These are phyloP conservation scores for Tylochromis polylepis DNA, from an alignment of 2,113 vertebrate species.

Conservation along the genomic window DNA sequence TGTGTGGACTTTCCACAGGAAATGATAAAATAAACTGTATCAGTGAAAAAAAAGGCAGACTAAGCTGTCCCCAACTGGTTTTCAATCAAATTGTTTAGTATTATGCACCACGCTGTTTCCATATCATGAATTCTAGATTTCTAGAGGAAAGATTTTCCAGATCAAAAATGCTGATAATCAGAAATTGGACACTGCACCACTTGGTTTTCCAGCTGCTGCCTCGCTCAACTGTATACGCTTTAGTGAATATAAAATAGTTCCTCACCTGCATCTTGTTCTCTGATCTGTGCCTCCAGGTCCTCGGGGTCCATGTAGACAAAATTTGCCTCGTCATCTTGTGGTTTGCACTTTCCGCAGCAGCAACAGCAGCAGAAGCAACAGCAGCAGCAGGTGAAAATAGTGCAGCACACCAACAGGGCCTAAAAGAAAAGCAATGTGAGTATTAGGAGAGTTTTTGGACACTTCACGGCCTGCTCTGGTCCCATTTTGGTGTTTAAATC, in stretches of 20 bases:
- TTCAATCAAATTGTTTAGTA: background rate
- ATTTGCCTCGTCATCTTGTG: conserved; percentile 50
- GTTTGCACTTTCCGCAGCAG: conserved; percentile 79
- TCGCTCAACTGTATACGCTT: background rate
- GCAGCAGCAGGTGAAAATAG: conserved; percentile 75
- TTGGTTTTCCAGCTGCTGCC: background rate
- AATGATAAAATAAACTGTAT: background rate
- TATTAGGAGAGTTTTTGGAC: background rate
- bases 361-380: conserved; percentile 87
- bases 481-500: background rate
- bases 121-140: background rate
- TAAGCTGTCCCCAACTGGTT: background rate
- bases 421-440: conserved; percentile 15
- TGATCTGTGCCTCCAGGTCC: conserved; percentile 74
- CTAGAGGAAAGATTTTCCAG: background rate
- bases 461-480: accelerated
- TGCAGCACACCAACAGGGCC: conserved; percentile 73
- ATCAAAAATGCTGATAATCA: background rate
- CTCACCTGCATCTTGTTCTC: conserved; percentile 60
- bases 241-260: background rate
- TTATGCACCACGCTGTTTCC: background rate
- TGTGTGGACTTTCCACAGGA: background rate
- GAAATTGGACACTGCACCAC: background rate
- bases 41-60: background rate
- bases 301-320: conserved; percentile 70